Base-by-base conservation (phyloP, 1,140 invertebrate species). In the Zaprionus camerounensis region DNA sequence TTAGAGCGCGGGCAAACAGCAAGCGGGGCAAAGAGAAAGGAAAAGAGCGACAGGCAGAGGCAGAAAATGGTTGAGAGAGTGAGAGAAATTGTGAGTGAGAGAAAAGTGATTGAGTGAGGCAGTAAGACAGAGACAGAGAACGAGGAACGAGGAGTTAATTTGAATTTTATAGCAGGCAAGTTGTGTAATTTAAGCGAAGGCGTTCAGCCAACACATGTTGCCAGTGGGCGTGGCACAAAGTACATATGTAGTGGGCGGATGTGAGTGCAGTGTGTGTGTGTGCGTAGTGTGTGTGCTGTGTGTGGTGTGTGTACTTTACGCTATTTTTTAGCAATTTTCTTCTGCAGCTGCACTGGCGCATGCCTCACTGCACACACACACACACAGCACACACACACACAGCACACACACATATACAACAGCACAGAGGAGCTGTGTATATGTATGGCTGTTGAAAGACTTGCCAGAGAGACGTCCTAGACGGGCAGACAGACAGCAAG, bases 131-230 rank as follows among this genome's bases (percentile, higher is more conserved):
- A 24, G 61, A 56, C 56, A 64, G 28, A 34, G 61, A 55, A 13
- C n/a, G 24, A 57, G 31, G 38, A 24, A 75, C 78, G 56, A 72
- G 78, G 81, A 88, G 84, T 88, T 88, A 88, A 88, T 88, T 88
- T 88, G 84, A 88, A 88, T 88, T 88, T 88, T 88, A 90, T 84
- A 90, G 78, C 84, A 88, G 84, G 79, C 84, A 90, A 88, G 84
- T 88, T 88, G 81, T 84, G 84, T 90, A 88, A 90, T 88, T 88
- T 90, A 74, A 84, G 61, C 38, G 36, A 56, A 66, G 85, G 85
- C 81, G 85, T 90, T 62, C 55, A 65, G 75, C 69, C 71, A 90
- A 88, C 84, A 88, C 81, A 88, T 88, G 84, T 88, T 81, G 78
- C 78, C 73, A 34, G 64, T 55, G 68, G 80, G 83, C 77, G 80